phyloP scores from a whole-genome alignment of 1,140 invertebrate species.

The Manduca sexta region DNA sequence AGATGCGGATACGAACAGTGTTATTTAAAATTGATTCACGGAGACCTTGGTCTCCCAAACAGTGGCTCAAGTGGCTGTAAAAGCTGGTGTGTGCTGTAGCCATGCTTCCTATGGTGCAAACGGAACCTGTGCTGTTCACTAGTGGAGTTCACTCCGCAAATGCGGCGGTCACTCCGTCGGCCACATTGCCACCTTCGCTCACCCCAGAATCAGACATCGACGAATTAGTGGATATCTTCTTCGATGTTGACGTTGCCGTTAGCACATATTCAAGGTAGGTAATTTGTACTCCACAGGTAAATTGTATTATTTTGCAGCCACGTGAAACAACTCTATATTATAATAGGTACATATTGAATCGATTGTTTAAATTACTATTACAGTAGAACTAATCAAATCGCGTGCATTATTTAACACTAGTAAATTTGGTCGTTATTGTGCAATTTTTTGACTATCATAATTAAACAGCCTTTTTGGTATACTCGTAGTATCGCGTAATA shows the following conservation, averaged over 20 bases:
- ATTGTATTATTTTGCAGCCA: no score
- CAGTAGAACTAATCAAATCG: no score
- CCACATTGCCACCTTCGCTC: conserved; percentile 50
- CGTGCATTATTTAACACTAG: no score
- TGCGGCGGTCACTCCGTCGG: conserved; percentile 41
- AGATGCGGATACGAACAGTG: conserved; percentile 56
- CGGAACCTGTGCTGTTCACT: conserved; percentile 57
- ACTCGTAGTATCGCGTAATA: no score
- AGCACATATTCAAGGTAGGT: conserved; percentile 63
- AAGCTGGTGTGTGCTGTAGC: conserved; percentile 41
- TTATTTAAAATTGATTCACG: conserved; percentile 39
- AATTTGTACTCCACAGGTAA: conserved; percentile 23
- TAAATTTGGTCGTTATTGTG: no score
- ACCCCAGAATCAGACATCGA: conserved; percentile 60
- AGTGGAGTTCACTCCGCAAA: conserved; percentile 46
- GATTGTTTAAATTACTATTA: no score
- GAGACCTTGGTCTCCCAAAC: conserved; percentile 37
- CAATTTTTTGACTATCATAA: no score
- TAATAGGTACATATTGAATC: no score
- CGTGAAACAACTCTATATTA: no score
- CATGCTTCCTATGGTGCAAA: conserved; percentile 65
- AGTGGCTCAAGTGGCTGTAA: conserved; percentile 43
- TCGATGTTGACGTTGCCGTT: conserved; percentile 62
- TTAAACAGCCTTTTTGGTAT: no score
- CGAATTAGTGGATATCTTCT: conserved; percentile 62